These are phyloP conservation scores for Hirundo rustica DNA, from an alignment of 2,797 vertebrate species.

Conservation along the genomic window DNA sequence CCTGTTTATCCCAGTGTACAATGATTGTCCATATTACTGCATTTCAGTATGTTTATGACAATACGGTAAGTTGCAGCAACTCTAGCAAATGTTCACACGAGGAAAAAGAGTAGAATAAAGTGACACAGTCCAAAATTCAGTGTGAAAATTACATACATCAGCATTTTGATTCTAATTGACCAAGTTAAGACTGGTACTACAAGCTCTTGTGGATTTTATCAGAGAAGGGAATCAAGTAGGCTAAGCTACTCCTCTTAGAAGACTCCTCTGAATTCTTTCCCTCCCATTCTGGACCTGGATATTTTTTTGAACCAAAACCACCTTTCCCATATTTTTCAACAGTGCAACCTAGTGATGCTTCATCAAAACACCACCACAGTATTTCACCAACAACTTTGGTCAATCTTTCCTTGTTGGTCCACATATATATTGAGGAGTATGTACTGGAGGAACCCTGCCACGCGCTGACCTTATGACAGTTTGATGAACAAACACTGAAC, in stretches of 20 bases:
- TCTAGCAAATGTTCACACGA: not conserved
- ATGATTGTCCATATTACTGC: not conserved
- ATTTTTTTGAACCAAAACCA: not conserved
- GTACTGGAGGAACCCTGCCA: not conserved
- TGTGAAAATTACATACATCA: not conserved
- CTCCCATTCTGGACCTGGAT: not conserved
- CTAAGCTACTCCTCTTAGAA: not conserved
- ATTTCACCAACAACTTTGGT: not conserved
- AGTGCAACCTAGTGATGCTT: not conserved
- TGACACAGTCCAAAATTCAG: not conserved
- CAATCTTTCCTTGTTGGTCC: not conserved
- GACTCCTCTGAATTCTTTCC: not conserved
- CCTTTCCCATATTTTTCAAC: not conserved
- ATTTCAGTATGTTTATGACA: not conserved
- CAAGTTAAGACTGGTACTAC: not conserved
- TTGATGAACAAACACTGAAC: not conserved
- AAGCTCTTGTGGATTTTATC: not conserved
- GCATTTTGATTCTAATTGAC: not conserved
- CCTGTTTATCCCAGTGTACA: not conserved
- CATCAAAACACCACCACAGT: not conserved
- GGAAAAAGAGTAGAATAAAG: not conserved
- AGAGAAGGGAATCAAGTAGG: not conserved
- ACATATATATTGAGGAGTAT: not conserved
- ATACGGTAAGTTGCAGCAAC: not conserved
- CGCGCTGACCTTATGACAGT: not conserved